Base-by-base conservation (phyloP, 2,888 invertebrate species). In the Stenurella melanura region DNA sequence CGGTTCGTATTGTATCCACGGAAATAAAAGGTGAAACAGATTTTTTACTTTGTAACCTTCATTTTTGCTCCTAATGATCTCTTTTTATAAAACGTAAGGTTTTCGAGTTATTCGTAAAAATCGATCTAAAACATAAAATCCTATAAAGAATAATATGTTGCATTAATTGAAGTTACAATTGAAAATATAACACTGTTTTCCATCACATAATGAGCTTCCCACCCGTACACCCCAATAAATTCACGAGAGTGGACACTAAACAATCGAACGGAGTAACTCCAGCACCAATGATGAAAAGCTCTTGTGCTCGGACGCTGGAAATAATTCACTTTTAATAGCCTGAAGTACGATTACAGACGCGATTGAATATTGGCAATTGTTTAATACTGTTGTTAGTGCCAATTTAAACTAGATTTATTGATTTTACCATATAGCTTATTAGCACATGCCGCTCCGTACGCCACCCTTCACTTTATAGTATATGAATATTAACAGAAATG, bases 291-390 rank as follows among this genome's bases (percentile, higher is more conserved):
- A 58, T 64, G 67, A 74, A 67, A 74, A 67, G 56, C 50, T 19
- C 67, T 54, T 67, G 64, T 56, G 74, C 74, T 66, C 19, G 38
- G 21, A n/a, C 17, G 58, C 60, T 74, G 74, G 67, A 74, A 74
- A 74, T 74, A 74, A 74, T 74, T 74, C 67, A 67, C 54, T 74
- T 74, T 67, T 67, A 70, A 71, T 75, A 69, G 63, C 70, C 63
- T 30, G 34, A 69, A 70, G 63, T 70, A 54, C 70, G 75, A 75
- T 75, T 75, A 75, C 70, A 70, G 70, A 70, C 54, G 70, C 71
- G 58, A 75, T 75, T 75, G 76, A 58, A 76, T 73, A 73, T 76
- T 67, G 73, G 76, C 67, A 67, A 70, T 67, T 70, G 67, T 67
- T 72, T 76, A 76, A 76, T 72, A 67, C 72, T 54, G 66, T 76